Percentiles rank a stretch among this genome's conserved stretches.
These are phyloP conservation scores for Pedionomus torquatus DNA, from an alignment of 2,113 vertebrate genomes.

Conservation along the genomic window DNA sequence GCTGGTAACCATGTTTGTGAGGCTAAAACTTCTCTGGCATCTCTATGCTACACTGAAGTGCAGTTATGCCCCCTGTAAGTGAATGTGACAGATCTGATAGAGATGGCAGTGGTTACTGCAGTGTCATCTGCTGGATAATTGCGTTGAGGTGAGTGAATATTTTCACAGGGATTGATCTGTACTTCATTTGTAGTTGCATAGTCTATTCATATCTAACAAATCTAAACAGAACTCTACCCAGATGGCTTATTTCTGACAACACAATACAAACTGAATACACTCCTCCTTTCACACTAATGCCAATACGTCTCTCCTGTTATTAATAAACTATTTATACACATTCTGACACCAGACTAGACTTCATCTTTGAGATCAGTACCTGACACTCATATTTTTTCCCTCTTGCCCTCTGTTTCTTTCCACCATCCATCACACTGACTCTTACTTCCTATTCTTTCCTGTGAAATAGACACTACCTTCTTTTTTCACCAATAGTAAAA, in stretches of 20 bases:
- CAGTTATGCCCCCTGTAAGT: neutral
- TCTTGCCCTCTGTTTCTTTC: conserved; percentile 50
- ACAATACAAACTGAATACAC: neutral
- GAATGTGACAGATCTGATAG: neutral
- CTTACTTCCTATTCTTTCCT: conserved; percentile 61
- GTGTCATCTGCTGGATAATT: neutral
- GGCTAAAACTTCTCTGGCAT: neutral
- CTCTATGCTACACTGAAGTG: neutral
- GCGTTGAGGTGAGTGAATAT: neutral
- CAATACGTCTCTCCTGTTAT: neutral
- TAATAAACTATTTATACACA: conserved; percentile 35
- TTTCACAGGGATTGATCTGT: neutral
- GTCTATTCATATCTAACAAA: neutral
- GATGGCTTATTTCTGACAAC: neutral
- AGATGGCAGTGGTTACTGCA: neutral
- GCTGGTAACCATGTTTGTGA: neutral
- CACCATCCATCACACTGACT: conserved; percentile 63
- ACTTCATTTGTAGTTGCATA: neutral
- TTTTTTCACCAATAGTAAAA: conserved; percentile 53
- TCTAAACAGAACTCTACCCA: neutral
- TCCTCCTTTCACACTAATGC: neutral
- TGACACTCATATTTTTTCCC: conserved; percentile 33
- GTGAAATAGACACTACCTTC: conserved; percentile 63
- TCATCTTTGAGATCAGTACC: conserved; percentile 51
- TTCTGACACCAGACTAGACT: conserved; percentile 46